Base-by-base conservation (phyloP, 92 coral and sea anemone species). In the Palythoa heliodiscus region DNA sequence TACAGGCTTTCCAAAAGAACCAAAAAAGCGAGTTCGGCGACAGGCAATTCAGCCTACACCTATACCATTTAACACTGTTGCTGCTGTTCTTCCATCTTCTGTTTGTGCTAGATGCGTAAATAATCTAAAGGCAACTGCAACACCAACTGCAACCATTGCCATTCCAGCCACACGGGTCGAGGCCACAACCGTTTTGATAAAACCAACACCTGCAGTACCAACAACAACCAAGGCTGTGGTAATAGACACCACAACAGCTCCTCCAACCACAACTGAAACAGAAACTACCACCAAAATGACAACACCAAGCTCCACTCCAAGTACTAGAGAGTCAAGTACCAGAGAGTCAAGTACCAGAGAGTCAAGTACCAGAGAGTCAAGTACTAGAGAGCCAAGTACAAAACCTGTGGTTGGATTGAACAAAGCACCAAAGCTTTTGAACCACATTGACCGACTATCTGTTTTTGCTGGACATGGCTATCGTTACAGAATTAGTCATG, bases 11-110 rank as follows among this genome's bases (percentile, higher is more conserved):
- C 92, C 93, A 9, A 95, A 95, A 86, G 90, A 87, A 58, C 91
- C 91, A 66, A 95, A 78, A 23, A 87, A 91, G 40, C 93, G 99
- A 64, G 92, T 91, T 68, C 98, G 99, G 61, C 89, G 99, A 76
- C 97, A 97, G 52, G 73, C 78, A 7, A 78, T 78, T 43, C 75
- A 75, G 11, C 91, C 93, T 37, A 79, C 83, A 22, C 98, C 98
- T 60, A 86, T 95, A 25, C 98, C 95, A 16, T 63, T 77, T 16
- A 84, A 84, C 24, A 73, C 91, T 47, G 87, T 72, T 38, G 83
- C 35, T n/a, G 52, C 83, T 24, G 57, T 85, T 47, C 71, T 74
- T 47, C 85, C 83, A 20, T 76, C 83, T 39, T 73, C 86, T 3
- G 86, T 82, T 5, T 75, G 85, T 69, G 89, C 84, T 72, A 48